These are phyloP conservation scores for Tiliqua scincoides DNA, from an alignment of 2,113 vertebrate genomes.

Conservation along the genomic window DNA sequence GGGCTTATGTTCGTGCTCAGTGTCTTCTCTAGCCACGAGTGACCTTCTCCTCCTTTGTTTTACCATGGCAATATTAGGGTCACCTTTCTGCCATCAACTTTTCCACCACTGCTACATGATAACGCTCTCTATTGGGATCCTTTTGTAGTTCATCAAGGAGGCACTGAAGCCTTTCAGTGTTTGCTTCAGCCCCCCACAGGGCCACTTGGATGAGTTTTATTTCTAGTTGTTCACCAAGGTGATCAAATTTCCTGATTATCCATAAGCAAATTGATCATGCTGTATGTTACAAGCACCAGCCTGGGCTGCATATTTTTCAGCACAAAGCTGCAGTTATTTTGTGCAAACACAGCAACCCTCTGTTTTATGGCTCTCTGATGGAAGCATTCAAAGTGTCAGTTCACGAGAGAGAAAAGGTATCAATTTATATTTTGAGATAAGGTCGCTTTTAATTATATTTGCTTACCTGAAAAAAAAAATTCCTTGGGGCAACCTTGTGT, in stretches of 20 bases:
- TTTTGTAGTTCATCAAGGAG: conserved; percentile 9
- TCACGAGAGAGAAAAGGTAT: conserved; percentile 52
- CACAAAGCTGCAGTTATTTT: conserved; percentile 69
- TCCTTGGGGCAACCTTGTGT: background rate
- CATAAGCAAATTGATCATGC: conserved; percentile 52
- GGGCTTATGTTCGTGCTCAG: no score
- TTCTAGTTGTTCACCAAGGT: conserved; percentile 29
- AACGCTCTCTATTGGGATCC: background rate
- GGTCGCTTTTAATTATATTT: conserved; percentile 51
- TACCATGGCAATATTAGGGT: no score
- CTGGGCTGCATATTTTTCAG: conserved; percentile 65
- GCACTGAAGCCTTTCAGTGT: conserved; percentile 5
- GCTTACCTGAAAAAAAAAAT: conserved; percentile 36
- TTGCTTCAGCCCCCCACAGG: background rate
- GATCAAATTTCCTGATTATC: conserved; percentile 56
- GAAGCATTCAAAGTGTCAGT: conserved; percentile 45
- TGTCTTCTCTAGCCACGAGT: background rate
- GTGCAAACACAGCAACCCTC: conserved; percentile 69
- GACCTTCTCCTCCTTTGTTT: background rate
- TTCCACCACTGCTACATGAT: background rate
- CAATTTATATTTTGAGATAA: conserved; percentile 61
- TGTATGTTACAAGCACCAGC: conserved; percentile 33
- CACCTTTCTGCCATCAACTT: background rate
- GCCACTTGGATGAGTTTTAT: conserved; percentile 17
- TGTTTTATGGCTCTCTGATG: conserved; percentile 63